A percentile compares a stretch with the other conserved stretches of the same genome.
These are phyloP conservation scores for Oreocharis arfaki DNA, from an alignment of 2,113 vertebrate species.

Conservation along the genomic window DNA sequence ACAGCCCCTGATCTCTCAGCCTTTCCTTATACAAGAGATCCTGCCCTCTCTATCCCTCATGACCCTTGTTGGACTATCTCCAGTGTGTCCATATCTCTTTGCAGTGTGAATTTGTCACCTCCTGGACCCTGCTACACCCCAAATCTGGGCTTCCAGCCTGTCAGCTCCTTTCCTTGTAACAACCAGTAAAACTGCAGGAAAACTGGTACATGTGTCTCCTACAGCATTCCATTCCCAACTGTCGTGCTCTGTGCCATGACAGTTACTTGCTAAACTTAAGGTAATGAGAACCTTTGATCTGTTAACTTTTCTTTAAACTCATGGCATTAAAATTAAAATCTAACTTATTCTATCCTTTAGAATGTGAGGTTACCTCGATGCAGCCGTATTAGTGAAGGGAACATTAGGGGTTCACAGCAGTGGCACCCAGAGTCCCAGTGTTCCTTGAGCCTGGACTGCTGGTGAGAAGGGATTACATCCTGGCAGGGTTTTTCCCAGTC, in stretches of 20 bases:
- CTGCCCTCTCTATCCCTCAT: not conserved
- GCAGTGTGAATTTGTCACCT: not conserved
- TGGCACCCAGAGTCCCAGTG: not conserved
- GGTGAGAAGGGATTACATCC: not conserved
- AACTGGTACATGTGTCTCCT: not conserved
- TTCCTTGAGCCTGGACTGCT: not conserved
- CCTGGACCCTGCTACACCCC: not conserved
- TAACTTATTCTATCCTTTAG: not conserved
- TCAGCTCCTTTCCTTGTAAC: not conserved
- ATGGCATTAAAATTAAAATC: not conserved
- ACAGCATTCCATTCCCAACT: not conserved
- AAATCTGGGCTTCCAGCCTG: not conserved
- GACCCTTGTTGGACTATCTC: not conserved
- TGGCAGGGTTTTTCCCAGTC: not conserved
- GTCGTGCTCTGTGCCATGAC: rapidly evolving
- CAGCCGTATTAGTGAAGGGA: not conserved
- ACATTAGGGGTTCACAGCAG: not conserved
- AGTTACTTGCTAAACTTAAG: not conserved
- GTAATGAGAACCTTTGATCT: not conserved
- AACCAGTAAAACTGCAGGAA: not conserved
- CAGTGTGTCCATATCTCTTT: not conserved
- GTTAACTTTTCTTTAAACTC: not conserved
- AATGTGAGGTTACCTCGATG: not conserved
- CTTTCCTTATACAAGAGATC: not conserved
- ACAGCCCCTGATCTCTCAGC: not conserved